These are phyloP conservation scores for Ethmia dodecea DNA, from an alignment of 2,888 invertebrate genomes.

Conservation along the genomic window DNA sequence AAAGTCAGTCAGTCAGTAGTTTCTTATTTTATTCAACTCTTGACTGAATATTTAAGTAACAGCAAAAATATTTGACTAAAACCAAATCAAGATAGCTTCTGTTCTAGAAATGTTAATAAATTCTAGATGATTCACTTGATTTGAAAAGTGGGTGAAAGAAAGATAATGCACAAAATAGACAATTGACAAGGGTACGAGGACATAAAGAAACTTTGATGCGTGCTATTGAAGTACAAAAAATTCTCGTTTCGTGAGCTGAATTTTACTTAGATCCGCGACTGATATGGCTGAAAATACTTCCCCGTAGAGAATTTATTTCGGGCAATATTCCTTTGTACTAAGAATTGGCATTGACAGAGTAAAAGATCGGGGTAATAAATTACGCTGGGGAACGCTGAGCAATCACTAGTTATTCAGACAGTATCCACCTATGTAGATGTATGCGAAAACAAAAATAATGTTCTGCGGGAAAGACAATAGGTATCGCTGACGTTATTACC, in stretches of 20 bases:
- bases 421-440: conserved; percentile 6
- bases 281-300: conserved; percentile 30
- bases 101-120: no score
- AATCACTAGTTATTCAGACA: conserved; percentile 6
- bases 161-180: conserved; percentile 44
- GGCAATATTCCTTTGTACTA: conserved; percentile 20
- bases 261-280: conserved; percentile 41
- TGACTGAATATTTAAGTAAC: no score
- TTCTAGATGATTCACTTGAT: no score
- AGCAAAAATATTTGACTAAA: no score
- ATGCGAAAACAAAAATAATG: no score
- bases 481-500: no score
- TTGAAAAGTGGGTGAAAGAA: conserved; percentile 27
- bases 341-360: conserved; percentile 25
- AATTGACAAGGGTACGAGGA: conserved; percentile 54
- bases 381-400: conserved; percentile 7
- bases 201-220: conserved; percentile 54
- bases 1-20: no score
- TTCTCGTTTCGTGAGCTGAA: conserved; percentile 49
- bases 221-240: conserved; percentile 49
- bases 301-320: conserved; percentile 22
- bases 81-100: no score
- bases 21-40: no score
- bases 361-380: conserved; percentile 17
- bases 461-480: no score